Base-by-base conservation (phyloP, 2,888 invertebrate genomes). In the Chrysina gloriosa region DNA sequence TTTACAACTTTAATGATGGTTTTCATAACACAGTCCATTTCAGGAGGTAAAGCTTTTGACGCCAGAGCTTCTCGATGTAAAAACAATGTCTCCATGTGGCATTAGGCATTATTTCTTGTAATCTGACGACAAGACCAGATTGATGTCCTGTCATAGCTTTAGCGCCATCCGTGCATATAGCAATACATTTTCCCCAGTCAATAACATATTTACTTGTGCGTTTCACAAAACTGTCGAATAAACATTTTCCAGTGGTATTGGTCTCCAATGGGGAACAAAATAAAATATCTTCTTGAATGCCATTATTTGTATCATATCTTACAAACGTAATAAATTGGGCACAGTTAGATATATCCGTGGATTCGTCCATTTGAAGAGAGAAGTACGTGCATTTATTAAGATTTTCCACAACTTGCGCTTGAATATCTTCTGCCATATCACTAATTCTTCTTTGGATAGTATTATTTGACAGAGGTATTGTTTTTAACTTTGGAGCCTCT, bases 131-230 rank as follows among this genome's bases (percentile, higher is more conserved):
- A 36, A 7, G 11, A n/a, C 36, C 36, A 36, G n/a, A 2, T 11
- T 36, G 9, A 9, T 9, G n/a, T n/a, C 36, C 36, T n/a, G 36
- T 36, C 36, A 36, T 36, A 11, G 36, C 36, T 36, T 36, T 36
- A n/a, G 36, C 36, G 9, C 36, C 36, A 11, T 36, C 36, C 9
- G n/a, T 36, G 11, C 36, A 36, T n/a, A 36, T 36, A 36, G 36
- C 36, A 36, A 36, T 36, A 11, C 36, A 36, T 36, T 36, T 36
- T 36, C 34, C 58, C 67, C 65, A 69, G 36, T 70, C 67, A 63
- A 64, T 70, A 19, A 67, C 50, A 27, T 67, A 70, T 39, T 66
- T 29, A 54, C 6, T 5, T 19, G 19, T 48, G 16, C 19, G 11
- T 48, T 16, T 48, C 11, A 16, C 3, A 48, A 48, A 19, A 48